Percentiles rank a stretch among this genome's conserved stretches.
phyloP scores from a whole-genome alignment of 2,888 invertebrate species.

The Brachynemurus nebulosus region DNA sequence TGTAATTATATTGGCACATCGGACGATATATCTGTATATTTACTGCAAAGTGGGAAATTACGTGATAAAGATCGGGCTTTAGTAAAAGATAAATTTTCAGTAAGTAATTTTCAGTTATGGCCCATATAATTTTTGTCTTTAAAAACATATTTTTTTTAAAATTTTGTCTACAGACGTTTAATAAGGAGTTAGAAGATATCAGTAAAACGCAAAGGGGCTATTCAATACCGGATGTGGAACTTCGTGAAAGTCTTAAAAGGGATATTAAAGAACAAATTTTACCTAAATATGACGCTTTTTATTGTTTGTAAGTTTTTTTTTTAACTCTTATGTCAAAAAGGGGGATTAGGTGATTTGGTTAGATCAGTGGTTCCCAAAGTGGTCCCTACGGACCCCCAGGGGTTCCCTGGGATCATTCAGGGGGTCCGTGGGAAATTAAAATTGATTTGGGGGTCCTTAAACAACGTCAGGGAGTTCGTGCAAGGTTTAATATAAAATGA shows the following conservation, averaged over 20 bases:
- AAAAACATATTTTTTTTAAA: background rate
- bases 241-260: conserved; percentile 73
- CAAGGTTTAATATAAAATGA: no score
- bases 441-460: no score
- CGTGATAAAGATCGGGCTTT: conserved; percentile 75
- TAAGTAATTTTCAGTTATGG: no score
- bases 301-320: conserved; percentile 41
- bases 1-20: conserved; percentile 55
- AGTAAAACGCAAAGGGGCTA: conserved; percentile 74
- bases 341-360: no score
- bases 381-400: no score
- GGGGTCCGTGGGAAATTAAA: no score
- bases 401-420: no score
- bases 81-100: conserved; percentile 80
- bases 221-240: conserved; percentile 83
- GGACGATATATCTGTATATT: conserved; percentile 49
- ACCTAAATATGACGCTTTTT: conserved; percentile 72
- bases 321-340: conserved; percentile 3
- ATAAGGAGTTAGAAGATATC: conserved; percentile 89
- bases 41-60: conserved; percentile 50
- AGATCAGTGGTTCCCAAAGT: no score
- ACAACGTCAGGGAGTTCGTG: no score
- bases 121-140: no score
- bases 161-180: conserved; percentile 58
- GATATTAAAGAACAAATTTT: conserved; percentile 82